Percentiles rank a stretch among this genome's conserved stretches.
Evolutionary conservation across 1,140 invertebrate genomes (phyloP).

Genomic region (Drosophila guanche): DNA sequence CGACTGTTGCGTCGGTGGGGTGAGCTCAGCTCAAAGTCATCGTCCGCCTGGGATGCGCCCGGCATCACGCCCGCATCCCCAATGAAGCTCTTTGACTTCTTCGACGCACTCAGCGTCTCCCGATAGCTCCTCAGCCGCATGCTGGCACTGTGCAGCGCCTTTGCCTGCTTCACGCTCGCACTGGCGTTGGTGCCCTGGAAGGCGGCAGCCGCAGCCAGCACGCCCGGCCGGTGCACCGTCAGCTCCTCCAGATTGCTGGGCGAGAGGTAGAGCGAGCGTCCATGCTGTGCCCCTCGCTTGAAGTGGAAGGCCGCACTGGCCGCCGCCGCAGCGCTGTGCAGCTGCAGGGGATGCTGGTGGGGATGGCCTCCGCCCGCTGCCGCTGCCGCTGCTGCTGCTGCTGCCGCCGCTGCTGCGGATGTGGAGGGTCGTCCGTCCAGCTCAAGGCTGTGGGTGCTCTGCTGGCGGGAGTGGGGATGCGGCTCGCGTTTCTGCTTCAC

Average conservation of each 20-base stretch:
- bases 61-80: conserved; percentile 50
- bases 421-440: conserved; percentile 75
- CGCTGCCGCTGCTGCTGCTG: conserved; percentile 50
- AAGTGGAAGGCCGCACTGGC: conserved; percentile 80
- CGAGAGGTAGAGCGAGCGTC: conserved; percentile 77
- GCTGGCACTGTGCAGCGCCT: conserved; percentile 81
- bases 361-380: conserved; percentile 52
- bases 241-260: conserved; percentile 80
- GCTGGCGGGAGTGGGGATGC: conserved; percentile 71
- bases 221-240: conserved; percentile 68
- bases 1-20: conserved; percentile 83
- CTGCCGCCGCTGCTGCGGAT: conserved; percentile 56
- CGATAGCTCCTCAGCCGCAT: conserved; percentile 77
- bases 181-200: conserved; percentile 82
- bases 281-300: conserved; percentile 76
- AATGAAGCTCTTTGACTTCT: conserved; percentile 84
- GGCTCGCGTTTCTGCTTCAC: conserved; percentile 72
- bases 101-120: conserved; percentile 76
- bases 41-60: conserved; percentile 38
- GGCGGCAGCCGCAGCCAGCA: conserved; percentile 71
- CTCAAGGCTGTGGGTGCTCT: conserved; percentile 81
- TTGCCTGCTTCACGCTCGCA: conserved; percentile 79
- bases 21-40: conserved; percentile 81
- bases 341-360: conserved; percentile 61
- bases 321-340: conserved; percentile 76